These are phyloP conservation scores for Dolichoris vasculosae DNA, from an alignment of 1,140 invertebrate species.

Conservation along the genomic window DNA sequence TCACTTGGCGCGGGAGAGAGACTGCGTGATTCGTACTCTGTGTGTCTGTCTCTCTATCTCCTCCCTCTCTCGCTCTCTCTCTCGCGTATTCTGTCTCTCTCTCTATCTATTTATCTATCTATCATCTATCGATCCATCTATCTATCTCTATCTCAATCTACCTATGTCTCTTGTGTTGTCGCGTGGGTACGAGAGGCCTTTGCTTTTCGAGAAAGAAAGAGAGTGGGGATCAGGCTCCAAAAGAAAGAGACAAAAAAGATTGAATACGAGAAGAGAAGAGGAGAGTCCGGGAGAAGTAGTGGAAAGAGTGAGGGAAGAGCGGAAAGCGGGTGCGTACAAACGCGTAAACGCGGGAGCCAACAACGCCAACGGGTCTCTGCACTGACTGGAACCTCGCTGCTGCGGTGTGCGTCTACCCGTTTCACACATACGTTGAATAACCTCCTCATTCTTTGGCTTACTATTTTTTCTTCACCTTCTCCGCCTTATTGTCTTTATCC, in stretches of 20 bases:
- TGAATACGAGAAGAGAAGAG: conserved; percentile 23
- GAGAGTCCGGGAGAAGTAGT: neutral
- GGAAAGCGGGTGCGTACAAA: conserved; percentile 40
- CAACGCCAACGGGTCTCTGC: conserved; percentile 64
- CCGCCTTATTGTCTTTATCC: conserved; percentile 11
- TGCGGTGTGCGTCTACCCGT: neutral
- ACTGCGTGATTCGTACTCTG: neutral
- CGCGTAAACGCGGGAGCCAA: conserved; percentile 68
- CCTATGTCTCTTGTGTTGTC: conserved; percentile 11
- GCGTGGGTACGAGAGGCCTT: conserved; percentile 31
- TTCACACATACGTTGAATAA: neutral
- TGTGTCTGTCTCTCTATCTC: neutral
- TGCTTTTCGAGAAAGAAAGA: conserved; percentile 21
- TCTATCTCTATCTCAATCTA: conserved; percentile 7
- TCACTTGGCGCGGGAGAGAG: conserved; percentile 15
- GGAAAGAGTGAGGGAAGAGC: neutral
- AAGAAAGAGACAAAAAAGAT: conserved; percentile 42
- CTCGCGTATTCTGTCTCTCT: neutral
- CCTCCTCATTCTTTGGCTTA: neutral
- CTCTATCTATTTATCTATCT: conserved; percentile 18
- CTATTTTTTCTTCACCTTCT: neutral
- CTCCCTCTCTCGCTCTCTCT: conserved; percentile 25
- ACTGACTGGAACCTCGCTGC: conserved; percentile 21
- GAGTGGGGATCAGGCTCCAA: neutral
- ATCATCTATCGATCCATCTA: neutral